Percentiles rank a stretch among this genome's conserved stretches.
phyloP scores from a whole-genome alignment of 2,113 vertebrate species.

The Tylochromis polylepis region DNA sequence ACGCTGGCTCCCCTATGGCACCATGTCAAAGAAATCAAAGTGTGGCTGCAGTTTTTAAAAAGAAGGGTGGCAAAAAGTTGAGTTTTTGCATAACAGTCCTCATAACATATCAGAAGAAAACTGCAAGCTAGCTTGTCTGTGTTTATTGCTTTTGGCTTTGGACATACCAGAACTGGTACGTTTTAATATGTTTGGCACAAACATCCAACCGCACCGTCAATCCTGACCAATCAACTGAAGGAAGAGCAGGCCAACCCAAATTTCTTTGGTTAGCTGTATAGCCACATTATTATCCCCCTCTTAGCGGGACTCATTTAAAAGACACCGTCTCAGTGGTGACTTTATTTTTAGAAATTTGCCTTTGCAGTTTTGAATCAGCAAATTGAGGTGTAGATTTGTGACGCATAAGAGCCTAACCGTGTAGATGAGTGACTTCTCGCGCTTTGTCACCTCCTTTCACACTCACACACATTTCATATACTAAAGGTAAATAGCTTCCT shows the following conservation, averaged over 20 bases:
- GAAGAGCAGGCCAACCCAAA: not conserved
- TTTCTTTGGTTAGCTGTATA: not conserved
- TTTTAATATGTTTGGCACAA: not conserved
- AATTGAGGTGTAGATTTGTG: not conserved
- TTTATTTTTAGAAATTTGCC: not conserved
- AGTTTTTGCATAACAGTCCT: not conserved
- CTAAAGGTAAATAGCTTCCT: not conserved
- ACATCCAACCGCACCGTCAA: not conserved
- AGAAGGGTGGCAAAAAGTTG: not conserved
- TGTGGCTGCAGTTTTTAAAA: not conserved
- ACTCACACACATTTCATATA: not conserved
- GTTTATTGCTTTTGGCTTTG: not conserved
- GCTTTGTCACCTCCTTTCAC: not conserved
- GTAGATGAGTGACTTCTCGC: not conserved
- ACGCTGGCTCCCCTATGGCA: not conserved
- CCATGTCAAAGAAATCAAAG: not conserved
- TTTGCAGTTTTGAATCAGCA: not conserved
- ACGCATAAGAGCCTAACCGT: not conserved
- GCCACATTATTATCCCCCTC: not conserved
- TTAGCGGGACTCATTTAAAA: not conserved
- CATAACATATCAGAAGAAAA: not conserved
- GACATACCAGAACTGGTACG: not conserved
- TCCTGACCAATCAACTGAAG: not conserved
- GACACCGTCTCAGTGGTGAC: not conserved
- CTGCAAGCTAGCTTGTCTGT: not conserved